Conservation (phyloP, 2,797 vertebrate genomes). For the Rhynchotus rufescens region DNA sequence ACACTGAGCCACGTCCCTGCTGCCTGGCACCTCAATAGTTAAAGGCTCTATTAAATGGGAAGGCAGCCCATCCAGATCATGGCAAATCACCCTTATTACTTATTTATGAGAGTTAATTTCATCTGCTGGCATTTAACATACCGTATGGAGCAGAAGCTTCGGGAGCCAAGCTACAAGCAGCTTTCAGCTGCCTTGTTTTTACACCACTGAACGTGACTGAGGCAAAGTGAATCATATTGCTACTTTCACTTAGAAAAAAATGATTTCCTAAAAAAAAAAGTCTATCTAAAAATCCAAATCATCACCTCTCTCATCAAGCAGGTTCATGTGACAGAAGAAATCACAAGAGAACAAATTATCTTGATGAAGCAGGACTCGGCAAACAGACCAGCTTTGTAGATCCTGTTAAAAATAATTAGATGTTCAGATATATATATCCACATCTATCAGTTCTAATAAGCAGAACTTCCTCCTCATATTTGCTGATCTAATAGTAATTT, state of each 20-base stretch:
- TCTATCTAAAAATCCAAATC: background rate
- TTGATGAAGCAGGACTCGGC: fast-evolving
- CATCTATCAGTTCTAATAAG: background rate
- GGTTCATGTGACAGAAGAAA: background rate
- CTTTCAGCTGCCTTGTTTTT: background rate
- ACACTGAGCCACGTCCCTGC: fast-evolving
- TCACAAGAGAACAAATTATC: background rate
- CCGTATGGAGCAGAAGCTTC: conserved; percentile 37
- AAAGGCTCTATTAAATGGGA: background rate
- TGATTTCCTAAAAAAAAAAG: background rate
- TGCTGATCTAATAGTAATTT: background rate
- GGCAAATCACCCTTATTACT: conserved; percentile 40
- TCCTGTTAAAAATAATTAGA: background rate
- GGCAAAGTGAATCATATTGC: background rate
- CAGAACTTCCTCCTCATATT: background rate
- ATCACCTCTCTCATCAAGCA: background rate
- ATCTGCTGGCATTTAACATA: conserved; percentile 21
- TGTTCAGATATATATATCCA: background rate
- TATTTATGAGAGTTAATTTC: conserved; percentile 52
- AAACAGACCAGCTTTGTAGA: background rate
- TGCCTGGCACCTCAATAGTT: fast-evolving
- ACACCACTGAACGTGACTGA: background rate
- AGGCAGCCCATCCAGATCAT: background rate
- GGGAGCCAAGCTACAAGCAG: conserved; percentile 26
- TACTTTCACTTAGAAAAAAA: background rate